Evolutionary conservation across 2,113 vertebrate species (phyloP), one percentile per base, ranked within the genome.

Genomic region (Peromyscus polionotus): DNA sequence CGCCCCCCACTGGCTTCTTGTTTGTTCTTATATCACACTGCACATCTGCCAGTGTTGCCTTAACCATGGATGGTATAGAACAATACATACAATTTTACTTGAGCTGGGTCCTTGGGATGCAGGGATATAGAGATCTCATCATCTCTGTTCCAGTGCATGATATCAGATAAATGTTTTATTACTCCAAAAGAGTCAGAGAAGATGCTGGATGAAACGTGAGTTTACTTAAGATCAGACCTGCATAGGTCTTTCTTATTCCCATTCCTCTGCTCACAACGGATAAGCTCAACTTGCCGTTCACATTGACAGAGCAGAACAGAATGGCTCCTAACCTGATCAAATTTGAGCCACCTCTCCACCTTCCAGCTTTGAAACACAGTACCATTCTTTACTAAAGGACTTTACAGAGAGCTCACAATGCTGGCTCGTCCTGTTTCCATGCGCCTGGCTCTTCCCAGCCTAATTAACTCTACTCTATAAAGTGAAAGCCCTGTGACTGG

Each of bases 121-220:
- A 79, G 76, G 14, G 7, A 81, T 68, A 57, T 42, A 79, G 45
- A 84, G 88, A 85, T 42, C 13, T 11, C 20, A 68, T 17, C 1
- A 22, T 72, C 22, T 54, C n/a, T 68, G 9, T 68, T 79, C 61
- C 26, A 19, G 48, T 91, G 85, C 68, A 86, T 1, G n/a, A 16
- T 20, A 24, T 73, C 83, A 12, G 14, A 8, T 19, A 45, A 95
- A 87, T 67, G 88, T 36, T 0, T 22, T 7, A 3, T 24, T 63
- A 75, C 2, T 13, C 12, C 0, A 19, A 0, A 19, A 3, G 33
- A 91, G 57, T 67, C 70, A 51, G 10, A 16, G 39, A 75, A 63
- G 61, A 51, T 16, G 22, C 1, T 0, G 12, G 45, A 11, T 11
- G 45, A 13, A 1, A 51, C 5, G 0, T 12, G 31, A 59, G 24